Base-by-base conservation (phyloP, 2,888 invertebrate genomes). In the Aspidapion aeneum region DNA sequence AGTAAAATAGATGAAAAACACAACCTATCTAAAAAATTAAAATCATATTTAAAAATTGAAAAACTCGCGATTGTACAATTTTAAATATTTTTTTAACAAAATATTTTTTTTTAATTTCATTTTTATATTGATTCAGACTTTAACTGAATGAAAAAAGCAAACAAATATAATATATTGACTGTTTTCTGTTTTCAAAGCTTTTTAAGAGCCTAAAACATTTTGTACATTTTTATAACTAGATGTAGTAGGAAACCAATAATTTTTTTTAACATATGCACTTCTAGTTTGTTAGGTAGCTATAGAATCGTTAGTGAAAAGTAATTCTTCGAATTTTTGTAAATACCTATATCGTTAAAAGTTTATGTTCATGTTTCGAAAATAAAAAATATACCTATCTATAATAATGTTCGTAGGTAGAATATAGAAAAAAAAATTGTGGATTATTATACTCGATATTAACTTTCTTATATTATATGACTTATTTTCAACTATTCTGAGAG, bases 191-290 rank as follows among this genome's bases (percentile, higher is more conserved):
- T 35, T 35, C 35, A 3, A 35, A 7, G 35, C 35, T 35, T 35
- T 35, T 12, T 35, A 35, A 35, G 35, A 35, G 35, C 35, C 35
- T 35, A 35, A 35, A 35, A 12, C 3, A 35, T 35, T 35, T 35
- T 35, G 35, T 35, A 35, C 35, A 35, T 57, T 21, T 22, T 57
- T 57, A 22, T 57, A 57, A n/a, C 52, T 52, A 52, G 22, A n/a
- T 57, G 57, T 22, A 57, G 20, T 57, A 20, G 52, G 12, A 21
- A 57, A 21, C 20, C 12, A 21, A 57, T 57, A 57, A 21, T 57
- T 57, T 57, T 57, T 57, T 57, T 9, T 3, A 20, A 57, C 12
- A 35, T 35, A 35, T 35, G 35, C 35, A 35, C 35, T 12, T 35
- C 35, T 35, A 35, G 35, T 35, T 35, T 35, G 35, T 35, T 35